Evolutionary conservation across 2,113 vertebrate genomes (phyloP), one percentile per base, ranked within the genome.

Genomic region (Leiothrix lutea): DNA sequence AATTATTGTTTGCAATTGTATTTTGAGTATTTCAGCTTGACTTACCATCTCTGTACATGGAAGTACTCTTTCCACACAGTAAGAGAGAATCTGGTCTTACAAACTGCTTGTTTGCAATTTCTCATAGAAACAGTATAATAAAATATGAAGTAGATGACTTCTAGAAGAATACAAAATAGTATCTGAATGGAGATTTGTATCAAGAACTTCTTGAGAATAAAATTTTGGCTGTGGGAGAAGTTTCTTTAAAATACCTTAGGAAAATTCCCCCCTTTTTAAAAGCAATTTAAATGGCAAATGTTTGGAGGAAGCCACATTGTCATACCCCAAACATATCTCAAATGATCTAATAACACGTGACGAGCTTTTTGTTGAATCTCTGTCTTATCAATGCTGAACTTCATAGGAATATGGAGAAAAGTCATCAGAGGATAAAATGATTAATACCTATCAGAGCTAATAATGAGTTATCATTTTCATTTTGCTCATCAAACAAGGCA

Each of bases 241-340:
- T 26, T 85, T 65, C 14, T 73, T 56, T 79, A 47, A 71, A 66
- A 65, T 26, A 56, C 17, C 2, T 53, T 50, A 28, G 13, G 33
- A 61, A 79, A 60, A 42, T 33, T 5, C 0, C 1, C 0, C 2
- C 5, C 9, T 5, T 9, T 92, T 48, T 5, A 40, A 4, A 44
- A 79, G 28, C 60, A 82, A 44, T 64, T 35, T 45, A 28, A 82
- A 42, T 47, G 12, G 15, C 44, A 47, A 66, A 56, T 64, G 4
- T 47, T 87, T 74, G 24, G 4, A 11, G 50, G n/a, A 91, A 60
- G 29, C 12, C 8, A 15, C 8, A 4, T 12, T 75, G 26, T 84
- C 29, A 26, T 9, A 31, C 4, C 13, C 19, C 15, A 86, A 67
- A 51, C 1, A 1, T 45, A 35, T 29, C 10, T 6, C 29, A 31